Percentiles rank a stretch among this genome's conserved stretches.
These are phyloP conservation scores for Atractosteus spatula DNA, from an alignment of 2,113 vertebrate genomes.

Conservation along the genomic window DNA sequence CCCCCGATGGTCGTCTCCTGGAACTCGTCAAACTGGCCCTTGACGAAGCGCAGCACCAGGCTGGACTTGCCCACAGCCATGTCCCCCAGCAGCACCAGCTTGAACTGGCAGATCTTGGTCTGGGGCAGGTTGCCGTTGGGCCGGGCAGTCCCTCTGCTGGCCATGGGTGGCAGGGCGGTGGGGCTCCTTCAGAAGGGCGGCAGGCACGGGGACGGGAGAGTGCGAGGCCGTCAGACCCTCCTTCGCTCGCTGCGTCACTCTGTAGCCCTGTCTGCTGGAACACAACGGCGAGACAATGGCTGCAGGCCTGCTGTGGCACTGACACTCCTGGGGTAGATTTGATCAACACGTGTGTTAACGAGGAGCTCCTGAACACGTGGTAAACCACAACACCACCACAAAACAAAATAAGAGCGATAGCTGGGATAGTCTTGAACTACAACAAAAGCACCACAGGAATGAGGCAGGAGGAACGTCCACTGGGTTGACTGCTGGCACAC, in stretches of 20 bases:
- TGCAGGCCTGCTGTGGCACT: too few species aligned
- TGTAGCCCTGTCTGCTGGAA: not conserved
- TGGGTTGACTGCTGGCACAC: too few species aligned
- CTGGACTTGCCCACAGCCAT: constrained; percentile 82
- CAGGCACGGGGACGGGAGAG: constrained; percentile 31
- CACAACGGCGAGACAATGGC: not conserved
- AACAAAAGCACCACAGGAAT: too few species aligned
- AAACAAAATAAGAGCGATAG: too few species aligned
- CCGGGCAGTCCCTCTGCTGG: constrained; percentile 65
- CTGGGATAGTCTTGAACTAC: too few species aligned
- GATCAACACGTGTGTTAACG: too few species aligned
- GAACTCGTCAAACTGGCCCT: constrained; percentile 80
- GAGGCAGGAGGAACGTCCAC: too few species aligned
- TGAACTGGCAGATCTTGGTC: constrained; percentile 83
- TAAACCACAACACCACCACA: too few species aligned
- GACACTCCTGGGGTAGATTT: too few species aligned
- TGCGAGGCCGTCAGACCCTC: constrained; percentile 9
- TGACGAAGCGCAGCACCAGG: constrained; percentile 78
- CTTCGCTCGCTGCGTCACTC: constrained; percentile 5
- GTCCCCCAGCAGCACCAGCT: constrained; percentile 76
- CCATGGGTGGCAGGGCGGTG: constrained; percentile 48
- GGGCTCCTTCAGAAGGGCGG: not conserved
- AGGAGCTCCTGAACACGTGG: too few species aligned
- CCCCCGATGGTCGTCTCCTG: constrained; percentile 81
- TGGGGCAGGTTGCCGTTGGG: constrained; percentile 67